phyloP scores from a whole-genome alignment of 2,888 invertebrate species.

The Habrosyne pyritoides region DNA sequence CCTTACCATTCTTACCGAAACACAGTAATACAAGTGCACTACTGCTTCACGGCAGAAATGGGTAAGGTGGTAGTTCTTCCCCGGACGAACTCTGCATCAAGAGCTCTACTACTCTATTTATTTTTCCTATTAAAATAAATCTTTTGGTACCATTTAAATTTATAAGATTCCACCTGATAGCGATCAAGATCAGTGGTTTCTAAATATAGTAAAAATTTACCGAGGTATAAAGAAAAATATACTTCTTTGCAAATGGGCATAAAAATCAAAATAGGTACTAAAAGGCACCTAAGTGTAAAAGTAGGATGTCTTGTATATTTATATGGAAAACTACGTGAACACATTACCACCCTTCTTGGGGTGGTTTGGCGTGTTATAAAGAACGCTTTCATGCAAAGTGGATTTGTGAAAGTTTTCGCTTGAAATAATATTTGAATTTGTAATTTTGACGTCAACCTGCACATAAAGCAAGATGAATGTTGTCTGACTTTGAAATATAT shows the following conservation, averaged over 20 bases:
- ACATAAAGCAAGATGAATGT: slow-evolving; percentile 61
- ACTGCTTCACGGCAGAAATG: too few relatives aligned
- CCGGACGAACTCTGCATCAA: too few relatives aligned
- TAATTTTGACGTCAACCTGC: slow-evolving; percentile 64
- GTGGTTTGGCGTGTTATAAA: slow-evolving; percentile 59
- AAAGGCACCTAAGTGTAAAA: neutral
- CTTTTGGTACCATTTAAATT: neutral
- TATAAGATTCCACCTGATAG: neutral
- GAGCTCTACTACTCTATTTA: too few relatives aligned
- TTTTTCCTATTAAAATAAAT: too few relatives aligned
- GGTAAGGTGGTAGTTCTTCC: too few relatives aligned
- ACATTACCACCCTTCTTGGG: slow-evolving; percentile 34
- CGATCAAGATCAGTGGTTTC: neutral
- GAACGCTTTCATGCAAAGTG: slow-evolving; percentile 74
- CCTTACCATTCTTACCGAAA: too few relatives aligned
- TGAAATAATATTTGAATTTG: slow-evolving; percentile 77
- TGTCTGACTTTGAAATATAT: slow-evolving; percentile 51
- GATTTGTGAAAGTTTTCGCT: slow-evolving; percentile 70
- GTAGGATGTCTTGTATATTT: slow-evolving; percentile 35
- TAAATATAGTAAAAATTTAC: neutral
- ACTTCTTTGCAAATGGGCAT: slow-evolving; percentile 1
- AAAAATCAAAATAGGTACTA: neutral
- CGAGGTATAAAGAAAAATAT: neutral
- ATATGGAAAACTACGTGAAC: slow-evolving; percentile 46
- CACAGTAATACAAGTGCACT: too few relatives aligned